Evolutionary conservation across 1,140 invertebrate species (phyloP), one percentile per base, ranked within the genome.

Genomic region (Nomia melanderi): DNA sequence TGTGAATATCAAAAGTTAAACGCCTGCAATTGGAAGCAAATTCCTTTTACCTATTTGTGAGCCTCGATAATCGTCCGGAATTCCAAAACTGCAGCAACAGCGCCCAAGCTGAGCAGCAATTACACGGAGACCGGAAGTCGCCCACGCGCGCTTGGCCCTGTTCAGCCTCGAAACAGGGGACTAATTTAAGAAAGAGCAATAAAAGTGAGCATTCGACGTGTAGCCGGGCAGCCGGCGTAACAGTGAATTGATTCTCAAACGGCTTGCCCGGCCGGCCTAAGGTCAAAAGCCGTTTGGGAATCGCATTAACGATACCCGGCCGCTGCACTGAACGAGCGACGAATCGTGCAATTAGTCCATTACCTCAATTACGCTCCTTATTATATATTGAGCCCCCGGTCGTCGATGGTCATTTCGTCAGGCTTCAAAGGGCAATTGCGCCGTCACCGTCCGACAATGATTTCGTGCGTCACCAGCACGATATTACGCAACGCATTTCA

Each of bases 231-330:
- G n/a, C 11, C 36, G 69, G 69, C 47, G 50, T 56, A 44, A 82
- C 78, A 72, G 82, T 87, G 88, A 91, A 90, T 91, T 91, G 88
- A 90, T 90, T 91, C 88, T 88, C 87, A 88, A 81, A 84, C 86
- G 73, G 83, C 81, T 67, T 25, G 79, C 82, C 83, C 79, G 66
- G 76, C 81, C 71, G 17, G 77, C 39, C 54, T 77, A 74, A 84
- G 86, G 86, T 88, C 87, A 86, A 83, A 88, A 87, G 86, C 84
- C 85, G 87, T 88, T 88, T 86, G 85, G 88, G 86, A 91, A 90
- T 91, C 86, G 86, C 86, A 90, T 91, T 89, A 91, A 86, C 86
- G 81, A 71, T 57, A 76, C 64, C 76, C 53, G 27, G 27, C 64
- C 47, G 25, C 57, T 76, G 65, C 41, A 54, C 54, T 74, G 78